A percentile compares a stretch with the other conserved stretches of the same genome.
phyloP scores from a whole-genome alignment of 2,888 invertebrate species.

The Zygogramma bicolorata region DNA sequence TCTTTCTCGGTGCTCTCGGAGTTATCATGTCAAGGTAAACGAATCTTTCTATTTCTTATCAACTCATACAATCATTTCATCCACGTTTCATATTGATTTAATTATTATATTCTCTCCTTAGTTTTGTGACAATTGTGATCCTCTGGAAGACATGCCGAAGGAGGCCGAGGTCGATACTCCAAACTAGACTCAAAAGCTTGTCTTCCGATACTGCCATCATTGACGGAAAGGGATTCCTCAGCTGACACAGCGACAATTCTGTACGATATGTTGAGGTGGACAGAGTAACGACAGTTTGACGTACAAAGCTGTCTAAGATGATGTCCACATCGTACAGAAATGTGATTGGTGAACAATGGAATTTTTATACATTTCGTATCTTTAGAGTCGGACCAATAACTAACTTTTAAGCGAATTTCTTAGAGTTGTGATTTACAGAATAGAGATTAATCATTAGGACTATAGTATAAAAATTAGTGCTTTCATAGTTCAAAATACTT shows the following conservation, averaged over 20 bases:
- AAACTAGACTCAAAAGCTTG: conserved; percentile 83
- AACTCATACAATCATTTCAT: background rate
- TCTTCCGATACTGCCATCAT: conserved; percentile 88
- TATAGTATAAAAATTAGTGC: conserved; percentile 42
- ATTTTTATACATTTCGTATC: conserved; percentile 38
- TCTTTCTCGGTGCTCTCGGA: conserved; percentile 68
- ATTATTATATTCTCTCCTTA: conserved; percentile 30
- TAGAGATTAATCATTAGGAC: conserved; percentile 47
- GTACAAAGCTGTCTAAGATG: conserved; percentile 46
- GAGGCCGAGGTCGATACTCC: conserved; percentile 81
- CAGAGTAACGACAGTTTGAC: conserved; percentile 92
- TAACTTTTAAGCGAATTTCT: conserved; percentile 50
- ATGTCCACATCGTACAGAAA: conserved; percentile 61
- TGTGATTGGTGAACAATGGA: conserved; percentile 42
- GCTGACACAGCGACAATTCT: conserved; percentile 97
- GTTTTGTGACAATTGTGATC: conserved; percentile 55
- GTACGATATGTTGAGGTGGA: conserved; percentile 93
- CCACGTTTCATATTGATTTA: background rate
- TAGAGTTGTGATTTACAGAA: conserved; percentile 56
- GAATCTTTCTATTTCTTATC: background rate
- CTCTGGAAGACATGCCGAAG: conserved; percentile 67
- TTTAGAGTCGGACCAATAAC: conserved; percentile 51
- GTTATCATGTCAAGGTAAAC: conserved; percentile 59
- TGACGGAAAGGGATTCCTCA: conserved; percentile 90
- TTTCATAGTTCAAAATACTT: conserved; percentile 23